phyloP scores from a whole-genome alignment of 2,888 invertebrate species.

The Steinernema hermaphroditum region DNA sequence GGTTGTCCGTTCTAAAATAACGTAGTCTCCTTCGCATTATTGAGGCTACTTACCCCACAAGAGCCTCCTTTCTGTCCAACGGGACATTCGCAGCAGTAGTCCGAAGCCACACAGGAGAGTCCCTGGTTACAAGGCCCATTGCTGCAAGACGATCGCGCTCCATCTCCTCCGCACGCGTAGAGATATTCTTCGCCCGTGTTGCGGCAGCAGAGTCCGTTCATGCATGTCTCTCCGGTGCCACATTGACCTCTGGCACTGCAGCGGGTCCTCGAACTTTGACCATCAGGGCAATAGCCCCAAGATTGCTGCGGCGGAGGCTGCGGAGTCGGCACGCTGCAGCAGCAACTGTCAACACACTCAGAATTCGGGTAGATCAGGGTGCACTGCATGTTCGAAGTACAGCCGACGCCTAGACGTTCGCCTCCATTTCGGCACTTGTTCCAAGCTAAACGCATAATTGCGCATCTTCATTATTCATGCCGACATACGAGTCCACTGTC shows the following conservation, averaged over 20 bases:
- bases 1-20: constrained; percentile 37
- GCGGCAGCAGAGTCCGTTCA: constrained; percentile 63
- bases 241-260: constrained; percentile 58
- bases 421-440: constrained; percentile 56
- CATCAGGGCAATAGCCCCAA: constrained; percentile 57
- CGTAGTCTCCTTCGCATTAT: neutral
- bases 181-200: constrained; percentile 54
- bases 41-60: constrained; percentile 47
- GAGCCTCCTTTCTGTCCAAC: constrained; percentile 57
- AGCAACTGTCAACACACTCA: constrained; percentile 55
- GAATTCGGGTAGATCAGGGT: constrained; percentile 53
- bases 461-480: neutral
- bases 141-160: constrained; percentile 52
- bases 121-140: constrained; percentile 44
- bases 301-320: neutral
- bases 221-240: constrained; percentile 52
- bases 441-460: neutral
- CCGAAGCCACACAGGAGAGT: constrained; percentile 55
- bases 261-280: constrained; percentile 54
- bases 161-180: constrained; percentile 59
- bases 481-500: neutral
- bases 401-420: constrained; percentile 50
- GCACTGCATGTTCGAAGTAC: constrained; percentile 53
- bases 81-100: constrained; percentile 63
- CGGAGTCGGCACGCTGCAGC: constrained; percentile 51